These are phyloP conservation scores for Neodon shergylaensis DNA, from an alignment of 2,113 vertebrate genomes.

Conservation along the genomic window DNA sequence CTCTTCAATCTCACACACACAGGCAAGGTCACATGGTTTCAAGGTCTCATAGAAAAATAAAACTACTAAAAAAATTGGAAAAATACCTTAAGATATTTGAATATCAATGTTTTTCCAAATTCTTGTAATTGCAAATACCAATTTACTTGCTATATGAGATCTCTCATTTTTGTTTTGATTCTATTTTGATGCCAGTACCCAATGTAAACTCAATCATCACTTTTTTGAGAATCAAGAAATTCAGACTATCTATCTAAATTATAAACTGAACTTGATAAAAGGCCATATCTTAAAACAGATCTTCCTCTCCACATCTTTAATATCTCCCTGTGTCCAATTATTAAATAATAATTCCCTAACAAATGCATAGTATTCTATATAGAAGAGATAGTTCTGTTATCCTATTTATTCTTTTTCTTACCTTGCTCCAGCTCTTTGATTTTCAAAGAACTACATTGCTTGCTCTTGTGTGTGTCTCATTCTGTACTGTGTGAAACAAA, in stretches of 20 bases:
- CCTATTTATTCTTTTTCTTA: neutral
- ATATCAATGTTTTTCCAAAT: neutral
- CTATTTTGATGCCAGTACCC: neutral
- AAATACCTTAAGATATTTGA: neutral
- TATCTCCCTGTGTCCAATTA: neutral
- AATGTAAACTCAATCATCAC: neutral
- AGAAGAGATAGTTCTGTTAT: neutral
- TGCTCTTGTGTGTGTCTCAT: neutral
- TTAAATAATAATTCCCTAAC: neutral
- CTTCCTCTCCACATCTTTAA: neutral
- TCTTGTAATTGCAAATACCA: neutral
- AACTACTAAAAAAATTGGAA: neutral
- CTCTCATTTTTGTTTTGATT: neutral
- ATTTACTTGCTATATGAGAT: neutral
- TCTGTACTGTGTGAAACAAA: neutral
- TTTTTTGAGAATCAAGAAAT: neutral
- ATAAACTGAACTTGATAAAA: neutral
- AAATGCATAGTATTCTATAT: neutral
- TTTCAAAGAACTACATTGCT: neutral
- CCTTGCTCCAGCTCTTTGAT: neutral
- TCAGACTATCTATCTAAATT: neutral
- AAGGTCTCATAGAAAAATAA: neutral
- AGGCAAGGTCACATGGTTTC: neutral
- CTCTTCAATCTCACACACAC: neutral
- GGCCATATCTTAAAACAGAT: neutral